Evolutionary conservation across 1,140 invertebrate genomes (phyloP).

Genomic region (Colletes gigas): DNA sequence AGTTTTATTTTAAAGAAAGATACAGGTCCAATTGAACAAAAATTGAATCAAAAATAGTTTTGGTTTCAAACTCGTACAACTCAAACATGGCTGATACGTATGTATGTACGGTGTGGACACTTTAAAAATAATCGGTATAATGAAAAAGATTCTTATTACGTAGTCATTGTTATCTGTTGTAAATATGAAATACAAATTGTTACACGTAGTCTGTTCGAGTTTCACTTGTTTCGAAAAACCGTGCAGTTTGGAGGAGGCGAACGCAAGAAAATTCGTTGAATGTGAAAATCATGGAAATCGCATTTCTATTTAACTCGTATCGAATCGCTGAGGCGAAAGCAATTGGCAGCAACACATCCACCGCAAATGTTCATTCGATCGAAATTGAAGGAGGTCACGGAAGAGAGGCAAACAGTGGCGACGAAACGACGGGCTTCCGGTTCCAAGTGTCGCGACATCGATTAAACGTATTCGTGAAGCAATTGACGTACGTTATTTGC

Average conservation of each 20-base stretch:
- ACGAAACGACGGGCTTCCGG: neutral
- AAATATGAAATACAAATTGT: no score
- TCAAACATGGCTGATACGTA: no score
- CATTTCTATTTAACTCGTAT: neutral
- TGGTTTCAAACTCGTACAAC: no score
- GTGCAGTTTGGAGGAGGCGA: no score
- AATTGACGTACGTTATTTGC: neutral
- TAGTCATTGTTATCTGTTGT: no score
- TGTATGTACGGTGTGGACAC: no score
- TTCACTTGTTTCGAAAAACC: neutral
- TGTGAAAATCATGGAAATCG: neutral
- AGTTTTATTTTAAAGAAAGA: no score
- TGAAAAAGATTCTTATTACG: no score
- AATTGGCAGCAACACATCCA: neutral
- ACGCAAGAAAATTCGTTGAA: neutral
- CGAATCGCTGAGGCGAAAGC: neutral
- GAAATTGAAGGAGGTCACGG: conserved; percentile 4
- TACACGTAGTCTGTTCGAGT: no score
- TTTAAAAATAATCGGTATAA: no score
- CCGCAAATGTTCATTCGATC: neutral
- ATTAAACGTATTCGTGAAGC: neutral
- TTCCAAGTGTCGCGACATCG: neutral
- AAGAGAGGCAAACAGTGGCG: neutral
- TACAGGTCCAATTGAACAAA: no score
- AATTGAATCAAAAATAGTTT: no score